Evolutionary conservation across 1,140 invertebrate species (phyloP), one percentile per base, ranked within the genome.

Genomic region (Aphelinus certus): DNA sequence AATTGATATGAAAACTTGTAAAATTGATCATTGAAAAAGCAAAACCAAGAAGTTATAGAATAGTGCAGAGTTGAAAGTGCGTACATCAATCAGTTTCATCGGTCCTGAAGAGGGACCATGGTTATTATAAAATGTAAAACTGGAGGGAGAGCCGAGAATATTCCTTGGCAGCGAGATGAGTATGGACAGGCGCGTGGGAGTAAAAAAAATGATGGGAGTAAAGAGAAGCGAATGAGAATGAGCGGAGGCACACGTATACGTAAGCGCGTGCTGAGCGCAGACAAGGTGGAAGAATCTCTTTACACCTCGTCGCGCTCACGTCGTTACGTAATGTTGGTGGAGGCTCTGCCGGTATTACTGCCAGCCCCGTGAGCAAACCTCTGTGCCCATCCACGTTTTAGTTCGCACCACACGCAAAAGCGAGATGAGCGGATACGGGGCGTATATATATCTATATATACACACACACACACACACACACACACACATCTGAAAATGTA

Each of bases 301-400:
- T 43, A 80, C 78, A 71, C 76, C 58, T 76, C 77, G 76, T 26
- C 73, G 80, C 65, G 47, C 73, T 51, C 76, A 78, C 74, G 74
- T 79, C 73, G 77, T 80, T 80, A 80, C 80, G 71, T 79, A 78
- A 80, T 72, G 79, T 78, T 72, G 73, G 78, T 77, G 77, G 73
- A 71, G 69, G 66, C 58, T 60, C 71, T 74, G 77, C 46, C 76
- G 73, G 64, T 61, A 79, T 81, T 79, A 79, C 62, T 79, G 76
- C 75, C 77, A 62, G 75, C 62, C 73, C 77, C 69, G 73, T 76
- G 77, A 77, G 71, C 78, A 77, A 73, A 81, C 79, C 80, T 79
- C 78, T 26, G 26, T 81, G 77, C 77, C n/a, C 45, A 42, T 2
- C 45, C 45, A 47, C 3, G 42, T 66, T 66, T 42, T 53, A 9